Base-by-base conservation (phyloP, 2,797 vertebrate species). In the Denticeps clupeoides region DNA sequence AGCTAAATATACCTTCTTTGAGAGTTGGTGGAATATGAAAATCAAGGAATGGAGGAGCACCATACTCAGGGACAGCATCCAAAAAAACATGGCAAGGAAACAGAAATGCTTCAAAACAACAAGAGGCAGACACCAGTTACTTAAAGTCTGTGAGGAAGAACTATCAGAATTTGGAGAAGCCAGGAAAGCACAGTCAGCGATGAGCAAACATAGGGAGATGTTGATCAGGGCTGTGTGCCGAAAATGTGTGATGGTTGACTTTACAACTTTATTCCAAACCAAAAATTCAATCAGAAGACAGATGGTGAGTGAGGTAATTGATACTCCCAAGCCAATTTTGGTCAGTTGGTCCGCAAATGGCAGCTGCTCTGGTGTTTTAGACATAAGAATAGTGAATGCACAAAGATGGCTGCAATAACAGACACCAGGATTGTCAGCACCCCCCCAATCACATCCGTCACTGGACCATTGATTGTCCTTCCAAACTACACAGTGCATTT, bases 1-100 rank as follows among this genome's bases (percentile, higher is more conserved):
- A 13, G 44, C 60, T 53, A 83, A 25, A 58, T 73, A 85, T 9
- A 43, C 45, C 27, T 43, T 77, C 65, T 73, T 86, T 51, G 77
- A 68, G 27, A 85, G 27, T 1, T 57, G 56, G 7, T 82, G 71
- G 27, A 87, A 83, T 10, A 72, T 27, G 19, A 80, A 86, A 8
- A 81, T 33, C 0, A 80, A 37, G 29, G 82, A 75, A 43, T 85
- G 80, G 9, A 87, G 70, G 9, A 87, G 74, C 2, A 68, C 76
- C 45, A 49, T 2, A 58, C 84, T 85, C 33, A 86, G 67, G 53
- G 73, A 74, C 29, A 87, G 41, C 70, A 76, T 87, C 85, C 85
- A 87, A 51, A 83, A 87, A 64, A 87, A 87, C 64, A 81, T 75
- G 35, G 82, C 26, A 45, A 87, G 57, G 45, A 64, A 87, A 45